Evolutionary conservation across 2,888 invertebrate genomes (phyloP), one percentile per base, ranked within the genome.

Genomic region (Trisateles emortualis): DNA sequence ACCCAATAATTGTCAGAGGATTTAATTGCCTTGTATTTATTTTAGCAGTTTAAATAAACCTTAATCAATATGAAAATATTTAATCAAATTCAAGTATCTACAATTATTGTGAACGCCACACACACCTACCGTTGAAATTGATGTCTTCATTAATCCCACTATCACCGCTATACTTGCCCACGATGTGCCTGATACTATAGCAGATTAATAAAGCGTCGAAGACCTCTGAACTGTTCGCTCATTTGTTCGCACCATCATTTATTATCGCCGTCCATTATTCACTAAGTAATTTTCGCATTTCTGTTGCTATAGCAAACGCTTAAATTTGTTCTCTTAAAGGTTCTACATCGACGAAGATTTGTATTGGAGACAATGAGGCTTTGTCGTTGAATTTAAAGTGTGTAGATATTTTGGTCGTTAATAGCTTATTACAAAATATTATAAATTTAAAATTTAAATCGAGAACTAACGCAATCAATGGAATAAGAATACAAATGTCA

Each of bases 181-280:
- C 52, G 1, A 6, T 1, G 8, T 57, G 59, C 53, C 59, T 46
- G 57, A 41, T 50, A 49, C 52, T 52, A 50, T 70, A 60, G 56
- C 60, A 68, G 76, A 76, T 76, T 74, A 72, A 76, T 76, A 75
- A 68, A 68, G 45, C 45, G 24, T 16, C 36, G 13, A 19, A 41
- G 73, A 60, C 64, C 78, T 62, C 33, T 57, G 72, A 72, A 54
- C 78, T 53, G 44, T 42, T 46, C 52, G 32, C 46, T 60, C 76
- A 68, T 78, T 78, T 72, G 63, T 78, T 73, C 63, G 10, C 38
- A 52, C 46, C 58, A 67, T 58, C 72, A 76, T 78, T 78, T 76
- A 61, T 70, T 63, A 68, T 43, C 59, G 57, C 42, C 62, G 48
- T 59, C 64, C 72, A 78, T 78, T 78, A 76, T 73, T 73, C 66